Conservation (phyloP, 2,113 vertebrate species). For the Polyodon spathula region DNA sequence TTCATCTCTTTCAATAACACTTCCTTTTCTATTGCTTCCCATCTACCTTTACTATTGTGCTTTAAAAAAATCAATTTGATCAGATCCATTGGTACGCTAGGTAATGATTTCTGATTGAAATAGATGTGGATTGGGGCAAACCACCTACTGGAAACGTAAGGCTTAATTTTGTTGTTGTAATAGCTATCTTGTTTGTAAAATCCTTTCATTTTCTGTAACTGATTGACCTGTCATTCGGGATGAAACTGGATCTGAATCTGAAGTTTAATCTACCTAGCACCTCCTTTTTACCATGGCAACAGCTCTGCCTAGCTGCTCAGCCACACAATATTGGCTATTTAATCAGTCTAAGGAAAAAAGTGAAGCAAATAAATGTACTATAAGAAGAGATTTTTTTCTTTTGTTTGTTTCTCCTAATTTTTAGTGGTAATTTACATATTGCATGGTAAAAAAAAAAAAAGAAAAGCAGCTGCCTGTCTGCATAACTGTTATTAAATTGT, state of each 20-base stretch:
- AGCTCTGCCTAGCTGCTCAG: constrained; percentile 23
- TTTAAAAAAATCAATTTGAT: constrained; percentile 26
- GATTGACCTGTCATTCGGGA: constrained; percentile 59
- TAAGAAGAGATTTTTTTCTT: too few relatives aligned
- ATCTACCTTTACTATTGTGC: neutral
- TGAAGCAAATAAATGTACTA: constrained; percentile 18
- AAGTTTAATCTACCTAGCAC: constrained; percentile 36
- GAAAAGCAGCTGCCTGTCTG: too few relatives aligned
- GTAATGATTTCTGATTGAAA: constrained; percentile 43
- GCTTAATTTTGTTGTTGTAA: constrained; percentile 44
- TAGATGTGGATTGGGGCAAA: constrained; percentile 30
- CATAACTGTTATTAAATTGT: too few relatives aligned
- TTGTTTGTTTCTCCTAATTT: too few relatives aligned
- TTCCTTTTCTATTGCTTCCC: neutral
- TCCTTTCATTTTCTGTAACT: constrained; percentile 51
- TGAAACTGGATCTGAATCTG: constrained; percentile 43
- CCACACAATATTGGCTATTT: neutral
- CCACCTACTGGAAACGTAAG: constrained; percentile 24
- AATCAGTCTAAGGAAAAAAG: neutral
- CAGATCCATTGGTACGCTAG: constrained; percentile 18
- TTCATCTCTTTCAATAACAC: neutral
- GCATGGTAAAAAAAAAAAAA: too few relatives aligned
- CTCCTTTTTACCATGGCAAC: constrained; percentile 36
- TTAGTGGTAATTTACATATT: too few relatives aligned
- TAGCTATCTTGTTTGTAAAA: constrained; percentile 44